Evolutionary conservation across 2,888 invertebrate genomes (phyloP).

Genomic region (Choreutis nemorana): DNA sequence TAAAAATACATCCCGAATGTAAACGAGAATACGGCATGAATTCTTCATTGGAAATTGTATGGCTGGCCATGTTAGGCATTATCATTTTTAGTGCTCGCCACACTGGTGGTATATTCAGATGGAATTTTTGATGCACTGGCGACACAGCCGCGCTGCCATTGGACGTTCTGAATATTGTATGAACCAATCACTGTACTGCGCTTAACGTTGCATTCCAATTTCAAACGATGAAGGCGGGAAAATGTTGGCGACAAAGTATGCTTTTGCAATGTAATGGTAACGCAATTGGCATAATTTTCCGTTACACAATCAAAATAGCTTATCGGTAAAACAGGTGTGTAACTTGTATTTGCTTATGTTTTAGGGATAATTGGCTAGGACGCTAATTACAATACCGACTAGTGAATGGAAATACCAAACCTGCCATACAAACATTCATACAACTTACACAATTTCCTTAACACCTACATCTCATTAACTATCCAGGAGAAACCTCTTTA

Average conservation of each 20-base stretch:
- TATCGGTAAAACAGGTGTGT: background rate
- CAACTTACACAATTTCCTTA: background rate
- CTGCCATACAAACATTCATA: background rate
- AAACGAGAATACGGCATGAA: constrained; percentile 56
- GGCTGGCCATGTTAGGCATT: constrained; percentile 59
- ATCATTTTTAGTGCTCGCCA: constrained; percentile 68
- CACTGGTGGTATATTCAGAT: constrained; percentile 62
- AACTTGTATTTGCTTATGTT: background rate
- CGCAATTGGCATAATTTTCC: constrained; percentile 39
- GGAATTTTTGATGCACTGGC: constrained; percentile 69
- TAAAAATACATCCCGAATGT: constrained; percentile 57
- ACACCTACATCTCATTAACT: too few relatives aligned
- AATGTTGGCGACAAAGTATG: constrained; percentile 39
- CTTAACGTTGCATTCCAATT: constrained; percentile 64
- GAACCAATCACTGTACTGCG: constrained; percentile 61
- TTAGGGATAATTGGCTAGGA: background rate
- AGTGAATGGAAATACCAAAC: background rate
- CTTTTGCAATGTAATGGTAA: constrained; percentile 41
- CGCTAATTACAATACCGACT: background rate
- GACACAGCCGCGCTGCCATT: constrained; percentile 60
- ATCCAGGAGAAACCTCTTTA: too few relatives aligned
- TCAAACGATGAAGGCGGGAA: constrained; percentile 60
- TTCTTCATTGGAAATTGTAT: constrained; percentile 65
- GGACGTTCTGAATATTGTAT: constrained; percentile 64
- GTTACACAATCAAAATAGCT: constrained; percentile 36